These are phyloP conservation scores for Coelinius sp. DNA, from an alignment of 2,888 invertebrate genomes.

Conservation along the genomic window DNA sequence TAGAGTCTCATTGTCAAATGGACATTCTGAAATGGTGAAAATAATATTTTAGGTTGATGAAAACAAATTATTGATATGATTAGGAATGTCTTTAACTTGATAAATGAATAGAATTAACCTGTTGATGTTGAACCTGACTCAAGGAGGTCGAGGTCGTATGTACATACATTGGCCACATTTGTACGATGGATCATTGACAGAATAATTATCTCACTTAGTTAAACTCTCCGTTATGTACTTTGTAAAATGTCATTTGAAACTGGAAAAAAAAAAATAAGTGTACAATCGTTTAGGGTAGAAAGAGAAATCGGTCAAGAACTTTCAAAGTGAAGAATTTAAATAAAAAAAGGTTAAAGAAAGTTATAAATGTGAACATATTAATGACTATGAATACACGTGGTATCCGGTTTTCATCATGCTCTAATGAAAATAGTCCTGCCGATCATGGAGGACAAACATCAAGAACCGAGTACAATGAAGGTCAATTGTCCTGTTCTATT, in stretches of 20 bases:
- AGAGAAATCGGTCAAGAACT: neutral
- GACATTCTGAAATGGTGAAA: neutral
- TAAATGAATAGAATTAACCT: conserved; percentile 4
- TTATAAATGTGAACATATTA: neutral
- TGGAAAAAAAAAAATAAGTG: neutral
- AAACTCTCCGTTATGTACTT: neutral
- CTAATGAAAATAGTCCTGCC: neutral
- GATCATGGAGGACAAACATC: neutral
- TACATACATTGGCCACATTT: conserved; percentile 25
- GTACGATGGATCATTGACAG: neutral
- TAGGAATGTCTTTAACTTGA: neutral
- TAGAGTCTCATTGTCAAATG: conserved; percentile 27
- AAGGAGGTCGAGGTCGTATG: conserved; percentile 48
- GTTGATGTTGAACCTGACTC: conserved; percentile 50
- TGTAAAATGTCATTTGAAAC: conserved; percentile 5
- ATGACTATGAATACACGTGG: neutral
- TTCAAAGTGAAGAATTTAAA: neutral
- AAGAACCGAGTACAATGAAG: neutral
- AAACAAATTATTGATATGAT: neutral
- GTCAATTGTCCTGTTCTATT: neutral
- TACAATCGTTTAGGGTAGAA: neutral
- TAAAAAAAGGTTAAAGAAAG: too few species aligned
- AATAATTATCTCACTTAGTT: neutral
- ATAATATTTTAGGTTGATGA: neutral
- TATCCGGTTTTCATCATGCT: neutral